Base-by-base conservation (phyloP, 1,140 invertebrate species). In the Plectus sambesii region DNA sequence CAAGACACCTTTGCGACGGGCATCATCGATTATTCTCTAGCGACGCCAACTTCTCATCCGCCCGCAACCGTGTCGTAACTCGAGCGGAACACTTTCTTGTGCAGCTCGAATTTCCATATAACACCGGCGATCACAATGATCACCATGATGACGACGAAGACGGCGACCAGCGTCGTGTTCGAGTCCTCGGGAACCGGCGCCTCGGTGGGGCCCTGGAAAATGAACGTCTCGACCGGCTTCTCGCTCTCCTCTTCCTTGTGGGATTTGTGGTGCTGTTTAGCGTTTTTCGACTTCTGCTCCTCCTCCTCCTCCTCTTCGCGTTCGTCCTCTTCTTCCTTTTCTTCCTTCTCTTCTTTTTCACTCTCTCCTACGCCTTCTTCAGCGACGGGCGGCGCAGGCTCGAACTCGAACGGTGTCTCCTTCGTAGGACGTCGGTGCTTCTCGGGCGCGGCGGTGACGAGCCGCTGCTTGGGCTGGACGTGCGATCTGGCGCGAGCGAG, bases 21-120 rank as follows among this genome's bases (percentile, higher is more conserved):
- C n/a, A n/a, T n/a, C n/a, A n/a, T n/a, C n/a, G n/a, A n/a, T n/a
- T n/a, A n/a, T n/a, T n/a, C n/a, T n/a, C 29, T 40, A 40, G 23
- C 24, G 29, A 46, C 30, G 22, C 20, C 20, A 19, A 15, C 20
- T 25, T 44, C 39, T 29, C 59, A 64, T 47, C 62, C 62, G 12
- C 63, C 63, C 33, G 63, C 63, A 5, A 66, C 63, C 3, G 56
- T 53, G 38, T 68, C 63, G 45, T 66, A 66, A 47, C 56, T 68
- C 17, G 59, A 52, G 5, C 63, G 49, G 30, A 61, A 56, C 23
- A 66, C 44, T 38, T 59, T 54, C 41, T 68, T 68, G 49, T 66
- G 63, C 6, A 66, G 47, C 49, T 64, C 46, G 24, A 63, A 50
- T 33, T 67, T 67, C 52, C 56, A 67, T 5, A 66, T 61, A 39